Evolutionary conservation across 2,888 invertebrate species (phyloP).

Genomic region (Athetis lepigone): DNA sequence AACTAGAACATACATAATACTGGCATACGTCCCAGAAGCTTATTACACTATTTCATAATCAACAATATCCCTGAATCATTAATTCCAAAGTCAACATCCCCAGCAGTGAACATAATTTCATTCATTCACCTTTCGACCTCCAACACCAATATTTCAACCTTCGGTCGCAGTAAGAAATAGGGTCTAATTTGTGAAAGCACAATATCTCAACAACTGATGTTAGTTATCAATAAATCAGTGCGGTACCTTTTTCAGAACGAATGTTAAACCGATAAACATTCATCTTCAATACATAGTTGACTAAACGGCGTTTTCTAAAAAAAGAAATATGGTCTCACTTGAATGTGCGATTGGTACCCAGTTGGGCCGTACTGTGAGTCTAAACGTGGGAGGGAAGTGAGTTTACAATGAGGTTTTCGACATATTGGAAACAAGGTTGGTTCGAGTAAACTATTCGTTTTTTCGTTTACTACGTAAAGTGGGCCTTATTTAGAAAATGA

Average conservation of each 20-base stretch:
- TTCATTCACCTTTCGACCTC: slow-evolving; percentile 29
- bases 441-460: too few species aligned
- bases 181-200: slow-evolving; percentile 57
- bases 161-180: slow-evolving; percentile 47
- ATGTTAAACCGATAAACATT: slow-evolving; percentile 80
- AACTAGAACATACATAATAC: too few species aligned
- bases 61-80: background rate
- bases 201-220: slow-evolving; percentile 65
- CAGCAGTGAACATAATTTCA: slow-evolving; percentile 24
- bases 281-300: slow-evolving; percentile 82
- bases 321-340: slow-evolving; percentile 78
- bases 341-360: slow-evolving; percentile 74
- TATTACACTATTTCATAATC: background rate
- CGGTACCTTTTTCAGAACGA: slow-evolving; percentile 72
- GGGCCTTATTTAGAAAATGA: too few species aligned
- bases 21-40: background rate
- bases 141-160: slow-evolving; percentile 52
- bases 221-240: slow-evolving; percentile 74
- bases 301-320: slow-evolving; percentile 79
- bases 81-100: slow-evolving; percentile 1
- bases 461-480: too few species aligned
- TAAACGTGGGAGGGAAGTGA: slow-evolving; percentile 35
- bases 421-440: background rate
- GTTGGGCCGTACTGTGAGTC: slow-evolving; percentile 55
- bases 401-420: slow-evolving; percentile 50